Evolutionary conservation across 1,140 invertebrate genomes (phyloP), one percentile per base, ranked within the genome.

Genomic region (Phenacoccus solenopsis): DNA sequence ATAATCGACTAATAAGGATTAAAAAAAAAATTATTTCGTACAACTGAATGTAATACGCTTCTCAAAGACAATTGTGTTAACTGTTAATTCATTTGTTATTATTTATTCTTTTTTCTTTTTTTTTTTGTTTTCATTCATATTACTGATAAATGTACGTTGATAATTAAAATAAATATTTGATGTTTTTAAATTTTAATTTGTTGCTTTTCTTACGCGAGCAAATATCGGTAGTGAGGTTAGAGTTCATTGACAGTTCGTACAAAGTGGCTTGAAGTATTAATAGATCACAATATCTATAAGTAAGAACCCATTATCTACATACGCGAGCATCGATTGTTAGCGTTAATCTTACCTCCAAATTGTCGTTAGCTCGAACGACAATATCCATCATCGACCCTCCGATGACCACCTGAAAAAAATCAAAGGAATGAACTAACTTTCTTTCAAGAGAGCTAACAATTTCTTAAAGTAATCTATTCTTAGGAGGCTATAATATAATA

Each of bases 381-480:
- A 87, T 86, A 78, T 96, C 93, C 32, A 93, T 78, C 72, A 90
- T 86, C 5, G 88, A 85, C 12, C 88, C 92, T 13, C 93, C 93
- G 72, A 94, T 85, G n/a, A 94, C 87, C 38, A 74, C 64, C 71
- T 73, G 61, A 1, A 69, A 71, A 27, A 70, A 67, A 56, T 25
- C 24, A 70, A 67, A 71, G 59, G 5, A 32, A n/a, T n/a, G n/a
- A n/a, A n/a, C n/a, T n/a, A n/a, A n/a, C n/a, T n/a, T n/a, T n/a
- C n/a, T n/a, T n/a, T n/a, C n/a, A n/a, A n/a, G n/a, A n/a, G n/a
- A n/a, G n/a, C n/a, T n/a, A n/a, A n/a, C n/a, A n/a, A n/a, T n/a
- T n/a, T n/a, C n/a, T n/a, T n/a, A n/a, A n/a, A n/a, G n/a, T n/a
- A n/a, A n/a, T n/a, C n/a, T n/a, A n/a, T n/a, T n/a, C n/a, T n/a